Percentiles rank a stretch among this genome's conserved stretches.
Evolutionary conservation across 2,113 vertebrate species (phyloP).

Genomic region (Orycteropus afer): DNA sequence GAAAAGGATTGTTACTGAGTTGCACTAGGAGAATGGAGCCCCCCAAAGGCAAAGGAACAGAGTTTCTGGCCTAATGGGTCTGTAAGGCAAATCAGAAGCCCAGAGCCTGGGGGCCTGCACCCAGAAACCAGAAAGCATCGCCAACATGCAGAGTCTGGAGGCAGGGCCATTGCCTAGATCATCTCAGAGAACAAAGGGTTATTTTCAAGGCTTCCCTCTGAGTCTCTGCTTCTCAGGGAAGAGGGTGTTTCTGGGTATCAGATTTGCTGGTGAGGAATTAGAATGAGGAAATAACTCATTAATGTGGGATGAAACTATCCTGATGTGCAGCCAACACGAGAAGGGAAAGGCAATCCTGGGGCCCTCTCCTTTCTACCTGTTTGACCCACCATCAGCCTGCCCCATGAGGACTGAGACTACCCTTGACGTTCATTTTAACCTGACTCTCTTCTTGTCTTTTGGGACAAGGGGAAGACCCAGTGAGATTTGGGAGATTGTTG

Average conservation of each 20-base stretch:
- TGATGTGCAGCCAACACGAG: accelerated
- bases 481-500: background rate
- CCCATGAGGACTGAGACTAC: accelerated
- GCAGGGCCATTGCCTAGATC: no score
- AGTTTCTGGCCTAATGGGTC: no score
- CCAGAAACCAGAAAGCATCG: no score
- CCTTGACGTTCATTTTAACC: background rate
- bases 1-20: no score
- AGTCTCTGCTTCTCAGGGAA: background rate
- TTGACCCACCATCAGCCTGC: no score
- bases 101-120: no score
- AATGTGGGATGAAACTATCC: background rate
- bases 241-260: background rate
- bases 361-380: background rate
- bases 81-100: no score
- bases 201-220: background rate
- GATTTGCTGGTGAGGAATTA: background rate
- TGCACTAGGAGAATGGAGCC: no score
- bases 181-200: no score
- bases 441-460: background rate
- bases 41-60: no score
- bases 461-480: background rate
- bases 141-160: no score
- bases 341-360: accelerated
- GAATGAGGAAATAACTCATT: background rate